Percentiles rank a stretch among this genome's conserved stretches.
phyloP scores from a whole-genome alignment of 1,140 invertebrate genomes.

The Ectropis grisescens region DNA sequence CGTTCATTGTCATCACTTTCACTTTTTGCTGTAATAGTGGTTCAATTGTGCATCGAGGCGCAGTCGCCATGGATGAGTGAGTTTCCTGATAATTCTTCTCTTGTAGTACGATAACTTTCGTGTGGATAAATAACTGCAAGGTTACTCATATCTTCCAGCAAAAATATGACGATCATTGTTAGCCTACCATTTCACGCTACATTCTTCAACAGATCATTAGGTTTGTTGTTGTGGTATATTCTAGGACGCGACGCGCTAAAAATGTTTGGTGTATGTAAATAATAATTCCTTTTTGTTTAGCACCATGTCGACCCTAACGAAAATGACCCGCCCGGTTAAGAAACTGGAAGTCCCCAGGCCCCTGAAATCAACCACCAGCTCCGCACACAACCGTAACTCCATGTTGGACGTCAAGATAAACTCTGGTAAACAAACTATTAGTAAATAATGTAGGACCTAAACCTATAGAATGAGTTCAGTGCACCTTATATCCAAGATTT shows the following conservation, averaged over 20 bases:
- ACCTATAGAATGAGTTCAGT: too few species aligned
- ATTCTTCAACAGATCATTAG: too few species aligned
- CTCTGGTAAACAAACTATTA: constrained; percentile 56
- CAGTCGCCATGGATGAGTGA: constrained; percentile 63
- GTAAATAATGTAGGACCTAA: too few species aligned
- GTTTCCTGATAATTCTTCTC: constrained; percentile 38
- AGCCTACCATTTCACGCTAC: constrained; percentile 11
- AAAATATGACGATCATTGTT: constrained; percentile 33
- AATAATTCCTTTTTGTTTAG: too few species aligned
- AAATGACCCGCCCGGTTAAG: constrained; percentile 74
- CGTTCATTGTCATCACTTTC: constrained; percentile 69
- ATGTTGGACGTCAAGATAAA: constrained; percentile 65
- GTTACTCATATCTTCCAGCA: constrained; percentile 42
- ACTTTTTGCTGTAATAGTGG: constrained; percentile 57
- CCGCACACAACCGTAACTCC: constrained; percentile 63
- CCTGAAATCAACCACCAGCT: constrained; percentile 73
- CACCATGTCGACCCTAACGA: constrained; percentile 68
- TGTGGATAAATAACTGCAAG: constrained; percentile 53
- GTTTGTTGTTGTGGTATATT: too few species aligned
- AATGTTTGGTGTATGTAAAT: too few species aligned
- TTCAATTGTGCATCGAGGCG: constrained; percentile 43
- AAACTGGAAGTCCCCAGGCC: constrained; percentile 81
- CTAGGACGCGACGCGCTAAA: too few species aligned
- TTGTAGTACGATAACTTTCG: constrained; percentile 36
- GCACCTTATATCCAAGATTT: too few species aligned